Evolutionary conservation across 2,113 vertebrate species (phyloP).

Genomic region (Hippocampus guttulatus): DNA sequence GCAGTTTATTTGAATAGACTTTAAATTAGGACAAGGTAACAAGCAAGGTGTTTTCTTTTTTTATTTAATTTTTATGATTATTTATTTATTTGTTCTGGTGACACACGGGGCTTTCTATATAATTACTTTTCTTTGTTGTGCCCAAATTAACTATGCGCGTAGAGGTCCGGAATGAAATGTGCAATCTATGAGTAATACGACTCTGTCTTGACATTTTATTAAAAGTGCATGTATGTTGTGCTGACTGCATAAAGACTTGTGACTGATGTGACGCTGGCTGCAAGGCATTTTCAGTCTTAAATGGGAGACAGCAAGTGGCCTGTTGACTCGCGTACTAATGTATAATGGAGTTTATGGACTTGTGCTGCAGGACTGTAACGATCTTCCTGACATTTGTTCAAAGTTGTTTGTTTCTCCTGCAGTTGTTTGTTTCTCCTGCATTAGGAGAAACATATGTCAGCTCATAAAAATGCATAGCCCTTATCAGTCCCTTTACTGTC

Average conservation of each 20-base stretch:
- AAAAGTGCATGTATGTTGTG: conserved; percentile 3
- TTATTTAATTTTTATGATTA: neutral
- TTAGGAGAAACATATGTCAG: conserved; percentile 16
- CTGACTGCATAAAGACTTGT: conserved; percentile 23
- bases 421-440: conserved; percentile 4
- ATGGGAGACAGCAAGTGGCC: neutral
- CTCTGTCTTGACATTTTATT: conserved; percentile 32
- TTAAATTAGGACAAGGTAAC: neutral
- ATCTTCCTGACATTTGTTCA: conserved; percentile 7
- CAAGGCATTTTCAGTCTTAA: conserved; percentile 1
- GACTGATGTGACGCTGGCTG: conserved; percentile 11
- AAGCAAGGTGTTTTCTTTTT: neutral
- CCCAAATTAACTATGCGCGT: conserved; percentile 13
- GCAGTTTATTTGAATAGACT: neutral
- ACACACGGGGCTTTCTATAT: neutral
- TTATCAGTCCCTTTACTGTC: neutral
- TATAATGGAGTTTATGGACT: conserved; percentile 10
- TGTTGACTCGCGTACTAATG: neutral
- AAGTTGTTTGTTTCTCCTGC: conserved; percentile 2
- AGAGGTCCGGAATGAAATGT: conserved; percentile 27
- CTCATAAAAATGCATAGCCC: neutral
- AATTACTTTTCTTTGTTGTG: conserved; percentile 7
- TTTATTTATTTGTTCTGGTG: neutral
- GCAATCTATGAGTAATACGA: conserved; percentile 20
- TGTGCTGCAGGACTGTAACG: conserved; percentile 5